phyloP scores from a whole-genome alignment of 1,140 invertebrate genomes.

The Drosophila novamexicana region DNA sequence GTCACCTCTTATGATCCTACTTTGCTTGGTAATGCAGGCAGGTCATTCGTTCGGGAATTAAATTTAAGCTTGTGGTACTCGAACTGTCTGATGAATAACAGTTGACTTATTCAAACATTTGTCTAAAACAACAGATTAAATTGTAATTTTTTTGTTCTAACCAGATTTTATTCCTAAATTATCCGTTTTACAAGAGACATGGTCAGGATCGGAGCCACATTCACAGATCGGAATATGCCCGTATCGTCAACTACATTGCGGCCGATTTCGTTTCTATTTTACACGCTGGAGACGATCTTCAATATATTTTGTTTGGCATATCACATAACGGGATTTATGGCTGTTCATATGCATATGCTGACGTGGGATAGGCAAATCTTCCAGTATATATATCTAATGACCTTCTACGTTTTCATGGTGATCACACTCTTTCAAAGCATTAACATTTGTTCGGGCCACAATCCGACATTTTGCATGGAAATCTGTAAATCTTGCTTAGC shows the following conservation, averaged over 20 bases:
- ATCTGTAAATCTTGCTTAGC: background rate
- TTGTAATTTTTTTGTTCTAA: background rate
- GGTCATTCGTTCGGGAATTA: no score
- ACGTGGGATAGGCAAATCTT: background rate
- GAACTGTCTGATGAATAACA: background rate
- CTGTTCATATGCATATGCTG: background rate
- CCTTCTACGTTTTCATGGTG: conserved; percentile 7
- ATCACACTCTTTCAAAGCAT: conserved; percentile 6
- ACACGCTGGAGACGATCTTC: conserved; percentile 2
- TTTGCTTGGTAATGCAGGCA: no score
- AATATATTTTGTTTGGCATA: conserved; percentile 1
- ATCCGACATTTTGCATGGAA: background rate
- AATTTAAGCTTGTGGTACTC: no score
- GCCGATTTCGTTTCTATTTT: background rate
- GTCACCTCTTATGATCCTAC: no score
- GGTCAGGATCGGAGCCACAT: background rate
- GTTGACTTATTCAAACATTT: no score
- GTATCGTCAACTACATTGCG: background rate
- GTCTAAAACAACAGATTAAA: no score
- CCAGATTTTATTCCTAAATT: background rate
- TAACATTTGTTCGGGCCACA: background rate
- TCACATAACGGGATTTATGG: background rate
- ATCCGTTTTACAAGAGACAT: background rate
- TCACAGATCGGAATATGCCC: background rate
- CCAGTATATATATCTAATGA: background rate